Conservation (phyloP, 2,888 invertebrate species). For the Lepetodrilus schrolli region DNA sequence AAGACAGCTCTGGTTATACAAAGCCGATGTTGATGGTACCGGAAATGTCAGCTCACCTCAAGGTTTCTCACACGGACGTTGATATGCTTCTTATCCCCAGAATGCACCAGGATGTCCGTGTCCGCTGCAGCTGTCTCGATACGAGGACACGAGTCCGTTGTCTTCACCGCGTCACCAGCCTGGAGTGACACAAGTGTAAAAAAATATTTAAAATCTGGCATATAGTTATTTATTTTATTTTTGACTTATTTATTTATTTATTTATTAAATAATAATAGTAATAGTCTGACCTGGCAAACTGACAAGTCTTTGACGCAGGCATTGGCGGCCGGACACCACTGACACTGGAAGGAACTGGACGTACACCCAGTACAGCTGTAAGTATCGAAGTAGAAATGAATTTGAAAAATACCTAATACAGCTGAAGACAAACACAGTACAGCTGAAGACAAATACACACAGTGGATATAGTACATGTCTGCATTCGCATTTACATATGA, state of each 20-base stretch:
- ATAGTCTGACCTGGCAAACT: conserved; percentile 31
- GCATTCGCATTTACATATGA: too few relatives aligned
- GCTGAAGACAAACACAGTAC: too few relatives aligned
- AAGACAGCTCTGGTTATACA: too few relatives aligned
- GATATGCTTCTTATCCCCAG: conserved; percentile 61
- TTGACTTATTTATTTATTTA: not conserved
- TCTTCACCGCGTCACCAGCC: conserved; percentile 29
- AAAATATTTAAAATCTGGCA: too few relatives aligned
- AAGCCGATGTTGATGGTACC: not conserved
- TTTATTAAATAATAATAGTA: not conserved
- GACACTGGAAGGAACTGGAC: conserved; percentile 96
- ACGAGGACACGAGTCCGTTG: conserved; percentile 54
- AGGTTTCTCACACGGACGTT: conserved; percentile 60
- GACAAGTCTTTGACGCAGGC: conserved; percentile 79
- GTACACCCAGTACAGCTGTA: conserved; percentile 92
- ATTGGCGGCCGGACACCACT: conserved; percentile 97
- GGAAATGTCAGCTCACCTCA: conserved; percentile 45
- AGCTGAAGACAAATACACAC: too few relatives aligned
- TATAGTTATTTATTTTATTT: too few relatives aligned
- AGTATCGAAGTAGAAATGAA: too few relatives aligned
- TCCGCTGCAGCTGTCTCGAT: conserved; percentile 52
- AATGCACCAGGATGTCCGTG: conserved; percentile 66
- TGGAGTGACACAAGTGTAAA: too few relatives aligned
- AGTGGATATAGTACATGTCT: too few relatives aligned
- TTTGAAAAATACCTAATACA: too few relatives aligned